phyloP scores from a whole-genome alignment of 2,113 vertebrate genomes.

The Indicator maculatus region DNA sequence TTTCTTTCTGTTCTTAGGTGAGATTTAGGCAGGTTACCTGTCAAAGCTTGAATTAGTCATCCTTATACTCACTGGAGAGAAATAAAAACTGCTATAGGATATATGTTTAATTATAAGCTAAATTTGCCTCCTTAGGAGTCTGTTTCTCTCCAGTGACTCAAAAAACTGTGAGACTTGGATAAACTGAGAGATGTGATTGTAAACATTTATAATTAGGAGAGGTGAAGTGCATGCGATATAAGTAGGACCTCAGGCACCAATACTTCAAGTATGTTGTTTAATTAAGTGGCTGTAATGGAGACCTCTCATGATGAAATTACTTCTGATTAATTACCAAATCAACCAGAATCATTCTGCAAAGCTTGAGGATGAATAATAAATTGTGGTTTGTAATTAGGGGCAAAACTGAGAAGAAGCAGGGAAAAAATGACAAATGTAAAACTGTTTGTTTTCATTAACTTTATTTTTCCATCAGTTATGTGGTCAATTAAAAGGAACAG shows the following conservation, averaged over 20 bases:
- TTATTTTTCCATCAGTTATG: background rate
- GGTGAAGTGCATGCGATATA: background rate
- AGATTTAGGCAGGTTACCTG: background rate
- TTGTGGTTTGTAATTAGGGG: background rate
- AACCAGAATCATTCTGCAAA: background rate
- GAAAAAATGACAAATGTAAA: background rate
- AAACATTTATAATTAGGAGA: background rate
- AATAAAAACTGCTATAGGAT: background rate
- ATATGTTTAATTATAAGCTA: background rate
- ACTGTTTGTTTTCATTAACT: background rate
- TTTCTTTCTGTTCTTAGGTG: background rate
- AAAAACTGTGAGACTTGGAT: background rate
- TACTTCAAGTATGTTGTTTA: background rate
- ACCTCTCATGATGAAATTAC: background rate
- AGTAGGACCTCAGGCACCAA: constrained; percentile 7
- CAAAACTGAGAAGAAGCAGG: background rate
- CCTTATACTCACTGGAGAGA: background rate
- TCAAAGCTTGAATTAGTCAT: background rate
- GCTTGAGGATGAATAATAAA: background rate
- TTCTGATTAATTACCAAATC: background rate
- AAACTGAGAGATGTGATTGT: background rate
- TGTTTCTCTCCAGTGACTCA: background rate
- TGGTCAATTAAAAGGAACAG: background rate
- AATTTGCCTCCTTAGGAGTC: background rate
- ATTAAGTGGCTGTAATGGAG: background rate